phyloP scores from a whole-genome alignment of 2,888 invertebrate genomes.

The Agriopis aurantiaria region DNA sequence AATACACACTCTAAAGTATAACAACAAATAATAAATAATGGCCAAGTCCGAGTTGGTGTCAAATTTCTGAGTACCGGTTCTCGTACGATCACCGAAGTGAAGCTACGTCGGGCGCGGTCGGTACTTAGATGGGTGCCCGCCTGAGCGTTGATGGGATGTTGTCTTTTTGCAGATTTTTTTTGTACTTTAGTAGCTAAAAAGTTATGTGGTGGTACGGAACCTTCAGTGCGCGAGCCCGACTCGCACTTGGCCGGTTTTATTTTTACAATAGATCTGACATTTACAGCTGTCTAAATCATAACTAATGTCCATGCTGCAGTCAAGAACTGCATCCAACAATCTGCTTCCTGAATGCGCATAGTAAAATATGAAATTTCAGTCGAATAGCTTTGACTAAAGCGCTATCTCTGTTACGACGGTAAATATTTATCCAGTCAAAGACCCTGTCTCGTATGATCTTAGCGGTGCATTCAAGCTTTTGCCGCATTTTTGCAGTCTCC shows the following conservation, averaged over 20 bases:
- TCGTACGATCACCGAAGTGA: too few relatives aligned
- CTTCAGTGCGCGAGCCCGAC: too few relatives aligned
- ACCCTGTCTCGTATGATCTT: constrained; percentile 42
- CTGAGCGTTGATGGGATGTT: too few relatives aligned
- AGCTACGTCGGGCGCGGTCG: too few relatives aligned
- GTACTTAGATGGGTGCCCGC: too few relatives aligned
- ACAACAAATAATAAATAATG: too few relatives aligned
- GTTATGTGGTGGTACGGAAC: too few relatives aligned
- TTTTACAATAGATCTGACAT: neutral
- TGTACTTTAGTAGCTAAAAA: too few relatives aligned
- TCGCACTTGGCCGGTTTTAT: neutral
- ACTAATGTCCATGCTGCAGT: neutral
- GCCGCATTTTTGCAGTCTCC: constrained; percentile 41
- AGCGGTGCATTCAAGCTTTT: constrained; percentile 36
- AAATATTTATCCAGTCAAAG: constrained; percentile 49
- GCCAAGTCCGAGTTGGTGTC: too few relatives aligned
- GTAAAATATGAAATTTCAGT: constrained; percentile 35
- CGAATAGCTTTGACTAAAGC: constrained; percentile 40
- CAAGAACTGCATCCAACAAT: neutral
- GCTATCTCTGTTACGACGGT: constrained; percentile 36
- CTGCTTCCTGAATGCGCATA: constrained; percentile 25
- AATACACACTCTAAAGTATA: too few relatives aligned
- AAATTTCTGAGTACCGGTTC: too few relatives aligned
- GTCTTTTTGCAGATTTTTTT: too few relatives aligned
- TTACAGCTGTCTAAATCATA: neutral